Conservation (phyloP, 2,113 vertebrate species). For the Hippocampus guttulatus region DNA sequence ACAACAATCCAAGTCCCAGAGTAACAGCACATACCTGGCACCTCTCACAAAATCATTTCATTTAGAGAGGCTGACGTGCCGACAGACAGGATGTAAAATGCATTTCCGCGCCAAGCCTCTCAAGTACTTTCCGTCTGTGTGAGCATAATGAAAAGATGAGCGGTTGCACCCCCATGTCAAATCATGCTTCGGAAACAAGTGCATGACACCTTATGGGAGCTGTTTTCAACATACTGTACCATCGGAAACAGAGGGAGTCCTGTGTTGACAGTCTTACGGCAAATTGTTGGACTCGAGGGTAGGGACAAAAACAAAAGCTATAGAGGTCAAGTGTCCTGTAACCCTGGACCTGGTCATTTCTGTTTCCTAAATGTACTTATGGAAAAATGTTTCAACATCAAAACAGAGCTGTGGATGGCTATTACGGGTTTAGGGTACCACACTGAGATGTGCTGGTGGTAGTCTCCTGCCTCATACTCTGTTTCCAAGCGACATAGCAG, state of each 20-base stretch:
- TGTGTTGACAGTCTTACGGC: not conserved
- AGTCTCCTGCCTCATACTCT: too few relatives aligned
- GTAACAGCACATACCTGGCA: conserved; percentile 51
- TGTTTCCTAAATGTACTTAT: too few relatives aligned
- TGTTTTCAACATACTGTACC: conserved; percentile 18
- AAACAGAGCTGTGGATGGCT: too few relatives aligned
- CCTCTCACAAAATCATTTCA: conserved; percentile 60
- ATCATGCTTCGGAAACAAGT: conserved; percentile 37
- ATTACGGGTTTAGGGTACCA: too few relatives aligned
- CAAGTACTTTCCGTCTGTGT: conserved; percentile 35
- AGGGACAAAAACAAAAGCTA: not conserved
- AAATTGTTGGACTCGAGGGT: not conserved
- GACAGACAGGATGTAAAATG: conserved; percentile 49
- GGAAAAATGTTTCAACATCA: too few relatives aligned
- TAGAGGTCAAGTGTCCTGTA: not conserved
- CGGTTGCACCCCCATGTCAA: conserved; percentile 43
- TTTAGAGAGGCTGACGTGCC: conserved; percentile 61
- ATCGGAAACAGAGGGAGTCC: not conserved
- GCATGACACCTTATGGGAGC: conserved; percentile 36
- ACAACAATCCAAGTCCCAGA: conserved; percentile 49
- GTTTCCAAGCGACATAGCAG: too few relatives aligned
- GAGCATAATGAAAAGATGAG: conserved; percentile 56
- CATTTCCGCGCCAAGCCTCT: conserved; percentile 51
- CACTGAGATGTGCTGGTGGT: too few relatives aligned
- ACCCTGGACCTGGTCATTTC: not conserved